phyloP scores from a whole-genome alignment of 2,113 vertebrate genomes.

The Epinephelus lanceolatus region DNA sequence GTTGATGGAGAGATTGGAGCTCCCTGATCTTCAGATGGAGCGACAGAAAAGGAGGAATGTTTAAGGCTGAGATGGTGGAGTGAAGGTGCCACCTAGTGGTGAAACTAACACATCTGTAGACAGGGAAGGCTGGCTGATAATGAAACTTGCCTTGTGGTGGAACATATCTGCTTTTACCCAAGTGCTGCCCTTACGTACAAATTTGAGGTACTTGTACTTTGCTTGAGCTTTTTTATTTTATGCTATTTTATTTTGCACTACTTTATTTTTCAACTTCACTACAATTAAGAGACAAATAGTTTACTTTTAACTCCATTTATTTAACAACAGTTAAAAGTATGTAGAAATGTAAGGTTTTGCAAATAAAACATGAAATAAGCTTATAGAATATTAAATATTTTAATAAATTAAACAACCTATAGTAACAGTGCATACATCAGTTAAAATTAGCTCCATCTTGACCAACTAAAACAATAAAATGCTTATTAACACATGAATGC shows the following conservation, averaged over 20 bases:
- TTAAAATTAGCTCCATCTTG: no score
- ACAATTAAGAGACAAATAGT: neutral
- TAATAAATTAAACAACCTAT: no score
- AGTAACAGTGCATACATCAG: no score
- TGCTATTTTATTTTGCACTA: neutral
- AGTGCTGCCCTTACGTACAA: neutral
- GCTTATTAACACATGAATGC: no score
- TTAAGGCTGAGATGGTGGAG: neutral
- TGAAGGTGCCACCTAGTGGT: conserved; percentile 39
- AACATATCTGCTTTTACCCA: neutral
- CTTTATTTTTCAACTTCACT: neutral
- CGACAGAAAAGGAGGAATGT: neutral
- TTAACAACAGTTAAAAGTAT: no score
- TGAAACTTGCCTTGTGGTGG: neutral
- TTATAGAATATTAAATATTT: no score
- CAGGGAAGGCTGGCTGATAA: neutral
- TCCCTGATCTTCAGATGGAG: conserved; percentile 83
- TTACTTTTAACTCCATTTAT: no score
- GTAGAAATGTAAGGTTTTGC: no score
- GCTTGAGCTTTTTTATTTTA: no score
- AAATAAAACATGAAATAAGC: no score
- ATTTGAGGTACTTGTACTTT: neutral
- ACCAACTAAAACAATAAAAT: no score
- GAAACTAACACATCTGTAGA: neutral
- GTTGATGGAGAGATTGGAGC: conserved; percentile 89